Base-by-base conservation (phyloP, 2,888 invertebrate species). In the Bugulina stolonifera region DNA sequence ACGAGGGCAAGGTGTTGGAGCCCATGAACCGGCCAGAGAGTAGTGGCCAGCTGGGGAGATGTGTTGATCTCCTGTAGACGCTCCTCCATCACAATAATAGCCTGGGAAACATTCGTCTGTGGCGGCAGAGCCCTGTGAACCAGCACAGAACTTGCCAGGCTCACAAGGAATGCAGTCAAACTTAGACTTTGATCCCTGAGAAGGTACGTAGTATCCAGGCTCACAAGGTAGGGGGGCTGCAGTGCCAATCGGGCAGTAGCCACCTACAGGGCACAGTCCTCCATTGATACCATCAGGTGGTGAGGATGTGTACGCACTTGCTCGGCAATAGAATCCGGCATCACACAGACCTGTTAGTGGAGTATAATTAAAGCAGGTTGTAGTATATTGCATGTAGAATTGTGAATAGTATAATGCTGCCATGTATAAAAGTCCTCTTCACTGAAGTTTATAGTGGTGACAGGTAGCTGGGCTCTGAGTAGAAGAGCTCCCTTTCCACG, bases 221-320 rank as follows among this genome's bases (percentile, higher is more conserved):
- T 75, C 76, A 75, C 83, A 83, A 0, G 81, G 73, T 23, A 76
- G 75, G 5, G 80, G 76, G 18, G 77, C 79, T 10, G 82, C 81
- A 1, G 80, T 80, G 0, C 79, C 80, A 22, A 78, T 75, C 1
- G 82, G 81, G 74, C 83, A 82, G 74, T 81, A 83, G 1, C 81
- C 81, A 70, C 83, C 83, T 27, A 79, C 79, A 0, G 81, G 81
- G 73, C 83, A 83, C 32, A 82, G 75, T 14, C 81, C 82, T 5
- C 83, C 83, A 10, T 81, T 82, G 29, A 79, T 73, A 23, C 82
- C 81, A 75, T 82, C 82, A 23, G 82, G 81, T 25, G 83, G 83
- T 1, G 83, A 82, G 23, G 83, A 83, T 1, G 81, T 80, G 75
- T 80, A 83, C 0, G 83, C 83, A 72, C 80, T 80, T 73, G 81